Evolutionary conservation across 2,797 vertebrate species (phyloP), one percentile per base, ranked within the genome.

Genomic region (Pygocentrus nattereri): DNA sequence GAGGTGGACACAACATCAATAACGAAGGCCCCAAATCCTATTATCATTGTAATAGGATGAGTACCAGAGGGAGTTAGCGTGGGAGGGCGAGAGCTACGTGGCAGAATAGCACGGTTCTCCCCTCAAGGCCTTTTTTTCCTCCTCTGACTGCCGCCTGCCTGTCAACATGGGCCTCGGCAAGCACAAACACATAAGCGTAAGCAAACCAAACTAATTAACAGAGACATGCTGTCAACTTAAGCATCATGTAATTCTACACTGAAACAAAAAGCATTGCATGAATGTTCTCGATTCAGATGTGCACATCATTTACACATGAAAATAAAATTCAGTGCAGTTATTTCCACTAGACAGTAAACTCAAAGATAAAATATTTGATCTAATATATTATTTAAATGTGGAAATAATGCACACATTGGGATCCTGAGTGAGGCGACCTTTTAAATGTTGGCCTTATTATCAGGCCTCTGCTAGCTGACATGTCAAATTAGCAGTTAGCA

Each of bases 11-110:
- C 91, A 88, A 89, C 89, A 87, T 91, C 90, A 92, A 88, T 90
- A 92, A 93, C 83, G 85, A 85, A 88, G 85, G 84, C 88, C 76
- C 90, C 86, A 88, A 91, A 94, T 92, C 92, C 92, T 90, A 92
- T 94, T 93, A 92, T 89, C 90, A 91, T 90, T 84, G 90, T 91
- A 92, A 93, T 92, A 88, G 91, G 87, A 92, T 61, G 87, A 89
- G 70, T 88, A 88, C 81, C 87, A 34, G 79, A 88, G 87, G 89
- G 90, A 86, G 89, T 82, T 84, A 87, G 74, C 11, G 65, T 78
- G 47, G 81, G 44, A 78, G 30, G 52, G 41, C 50, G 59, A 74
- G 76, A 78, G 58, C 54, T n/a, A 68, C 65, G 65, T 41, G 74
- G 74, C 34, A 23, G 68, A 64, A 21, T 34, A 76, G 67, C 38